phyloP scores from a whole-genome alignment of 2,797 vertebrate genomes.

The Acanthornis magna region DNA sequence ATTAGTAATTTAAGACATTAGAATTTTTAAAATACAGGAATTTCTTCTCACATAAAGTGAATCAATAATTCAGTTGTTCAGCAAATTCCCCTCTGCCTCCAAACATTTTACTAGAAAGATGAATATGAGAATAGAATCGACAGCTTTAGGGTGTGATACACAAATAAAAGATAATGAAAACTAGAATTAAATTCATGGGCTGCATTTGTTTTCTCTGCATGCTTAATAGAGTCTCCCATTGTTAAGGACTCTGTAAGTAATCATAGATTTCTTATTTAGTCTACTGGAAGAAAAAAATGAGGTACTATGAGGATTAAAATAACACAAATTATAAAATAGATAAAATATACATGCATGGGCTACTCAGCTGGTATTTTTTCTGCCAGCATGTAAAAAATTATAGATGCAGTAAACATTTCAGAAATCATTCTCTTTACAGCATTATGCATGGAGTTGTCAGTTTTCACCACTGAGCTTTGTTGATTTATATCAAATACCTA shows the following conservation, averaged over 20 bases:
- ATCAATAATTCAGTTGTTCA: slow-evolving; percentile 52
- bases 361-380: slow-evolving; percentile 14
- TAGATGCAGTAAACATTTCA: slow-evolving; percentile 20
- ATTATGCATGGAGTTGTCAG: slow-evolving; percentile 23
- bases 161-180: slow-evolving; percentile 73
- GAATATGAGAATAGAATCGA: slow-evolving; percentile 62
- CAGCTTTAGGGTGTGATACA: slow-evolving; percentile 70
- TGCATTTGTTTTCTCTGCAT: slow-evolving; percentile 68
- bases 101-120: slow-evolving; percentile 51
- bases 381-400: slow-evolving; percentile 27
- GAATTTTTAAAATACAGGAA: slow-evolving; percentile 54
- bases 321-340: slow-evolving; percentile 30
- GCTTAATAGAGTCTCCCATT: slow-evolving; percentile 59
- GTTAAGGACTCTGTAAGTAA: slow-evolving; percentile 70
- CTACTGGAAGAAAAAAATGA: slow-evolving; percentile 55
- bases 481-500: slow-evolving; percentile 43
- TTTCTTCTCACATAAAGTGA: slow-evolving; percentile 61
- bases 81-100: slow-evolving; percentile 31
- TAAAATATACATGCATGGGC: slow-evolving; percentile 18
- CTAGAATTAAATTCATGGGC: slow-evolving; percentile 69
- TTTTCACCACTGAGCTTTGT: slow-evolving; percentile 12
- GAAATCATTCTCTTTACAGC: slow-evolving; percentile 28
- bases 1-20: slow-evolving; percentile 19
- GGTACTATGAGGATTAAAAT: slow-evolving; percentile 42
- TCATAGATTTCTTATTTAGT: slow-evolving; percentile 63